A percentile compares a stretch with the other conserved stretches of the same genome.
Evolutionary conservation across 2,113 vertebrate species (phyloP).

Genomic region (Mormyrus lacerda): DNA sequence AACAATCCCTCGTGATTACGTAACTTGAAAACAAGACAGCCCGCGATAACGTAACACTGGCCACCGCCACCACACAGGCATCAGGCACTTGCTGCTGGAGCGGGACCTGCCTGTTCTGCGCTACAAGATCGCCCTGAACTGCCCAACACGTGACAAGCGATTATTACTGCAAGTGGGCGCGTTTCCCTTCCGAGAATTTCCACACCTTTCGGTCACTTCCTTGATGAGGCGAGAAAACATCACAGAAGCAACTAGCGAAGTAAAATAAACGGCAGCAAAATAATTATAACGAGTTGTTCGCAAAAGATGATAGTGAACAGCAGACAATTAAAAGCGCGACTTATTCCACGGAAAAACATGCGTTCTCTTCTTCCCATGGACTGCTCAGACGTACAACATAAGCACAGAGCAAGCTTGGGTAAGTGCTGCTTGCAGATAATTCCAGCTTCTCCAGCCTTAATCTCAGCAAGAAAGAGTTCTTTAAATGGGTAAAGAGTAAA

Average conservation of each 20-base stretch:
- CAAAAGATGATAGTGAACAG: slow-evolving; percentile 22
- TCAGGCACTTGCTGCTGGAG: slow-evolving; percentile 19
- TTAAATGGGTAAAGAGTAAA: not conserved
- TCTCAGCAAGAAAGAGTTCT: not conserved
- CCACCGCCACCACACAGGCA: not conserved
- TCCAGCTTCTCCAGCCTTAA: not conserved
- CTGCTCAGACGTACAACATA: slow-evolving; percentile 5
- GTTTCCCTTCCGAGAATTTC: not conserved
- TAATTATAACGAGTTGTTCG: not conserved
- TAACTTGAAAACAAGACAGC: not conserved
- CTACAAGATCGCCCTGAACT: slow-evolving; percentile 28
- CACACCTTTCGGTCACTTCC: not conserved
- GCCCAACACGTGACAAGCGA: slow-evolving; percentile 27
- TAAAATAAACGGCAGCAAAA: not conserved
- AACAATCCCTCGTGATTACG: not conserved
- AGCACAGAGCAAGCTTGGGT: slow-evolving; percentile 42
- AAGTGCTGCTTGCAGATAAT: slow-evolving; percentile 17
- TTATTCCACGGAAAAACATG: slow-evolving; percentile 37
- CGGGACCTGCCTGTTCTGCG: slow-evolving; percentile 29
- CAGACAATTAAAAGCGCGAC: not conserved
- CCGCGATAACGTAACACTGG: not conserved
- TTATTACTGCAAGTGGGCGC: slow-evolving; percentile 28
- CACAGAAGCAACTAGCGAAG: not conserved
- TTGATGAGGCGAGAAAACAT: not conserved
- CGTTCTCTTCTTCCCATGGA: slow-evolving; percentile 37